Evolutionary conservation across 2,113 vertebrate genomes (phyloP), one percentile per base, ranked within the genome.

Genomic region (Climacteris rufus): DNA sequence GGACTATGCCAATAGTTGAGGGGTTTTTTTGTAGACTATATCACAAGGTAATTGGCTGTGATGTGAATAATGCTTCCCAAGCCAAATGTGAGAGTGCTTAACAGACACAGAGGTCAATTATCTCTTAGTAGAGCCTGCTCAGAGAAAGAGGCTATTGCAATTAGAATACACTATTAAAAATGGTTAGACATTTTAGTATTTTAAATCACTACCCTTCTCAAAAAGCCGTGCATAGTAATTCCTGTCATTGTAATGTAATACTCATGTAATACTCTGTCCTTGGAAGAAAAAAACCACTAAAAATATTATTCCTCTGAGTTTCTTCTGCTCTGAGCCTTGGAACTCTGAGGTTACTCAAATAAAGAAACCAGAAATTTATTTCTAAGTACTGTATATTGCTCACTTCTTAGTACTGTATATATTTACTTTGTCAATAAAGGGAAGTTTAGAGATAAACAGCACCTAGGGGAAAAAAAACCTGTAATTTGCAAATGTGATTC

Each of bases 51-150:
- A 97, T 95, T 96, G 82, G 76, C 84, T 90, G 69, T 61, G 90
- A 93, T 93, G 80, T 96, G 96, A 97, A 95, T 95, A 96, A 95
- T 91, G 89, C 61, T 91, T 96, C 91, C 95, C 81, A 92, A 96
- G 84, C 76, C 95, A 97, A 96, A 96, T 89, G 82, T 88, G 80
- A 95, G 83, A 91, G 94, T 74, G 89, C 82, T 96, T 94, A 96
- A 96, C 82, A 88, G 87, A 94, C 6, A 1, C 87, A 96, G 95
- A 96, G 97, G 96, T 97, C 96, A 97, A 97, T 97, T 96, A 96
- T 96, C 87, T 96, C 90, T 94, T 93, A 93, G 92, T 56, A 96
- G 78, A 90, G 84, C 79, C 87, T 90, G 95, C 77, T 93, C 65
- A 94, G 87, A 93, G 86, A 94, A 94, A 95, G 83, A 95, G 77